Conservation (phyloP, 2,113 vertebrate species). For the Rhea americana region DNA sequence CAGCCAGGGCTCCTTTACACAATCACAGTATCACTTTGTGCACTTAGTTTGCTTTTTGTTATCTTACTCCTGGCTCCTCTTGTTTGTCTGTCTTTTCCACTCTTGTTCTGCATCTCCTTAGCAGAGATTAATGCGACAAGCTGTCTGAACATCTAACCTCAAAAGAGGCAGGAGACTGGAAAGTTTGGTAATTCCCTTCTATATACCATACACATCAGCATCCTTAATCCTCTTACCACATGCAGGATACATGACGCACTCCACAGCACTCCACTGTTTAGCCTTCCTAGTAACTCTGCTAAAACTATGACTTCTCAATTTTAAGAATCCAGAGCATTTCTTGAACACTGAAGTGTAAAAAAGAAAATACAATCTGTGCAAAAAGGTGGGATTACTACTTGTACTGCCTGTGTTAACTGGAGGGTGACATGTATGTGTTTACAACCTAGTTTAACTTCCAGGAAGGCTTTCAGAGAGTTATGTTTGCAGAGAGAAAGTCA, state of each 20-base stretch:
- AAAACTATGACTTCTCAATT: background rate
- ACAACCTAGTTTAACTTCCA: background rate
- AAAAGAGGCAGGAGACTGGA: background rate
- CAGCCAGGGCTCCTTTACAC: background rate
- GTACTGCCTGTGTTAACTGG: background rate
- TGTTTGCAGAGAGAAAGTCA: background rate
- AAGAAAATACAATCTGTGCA: background rate
- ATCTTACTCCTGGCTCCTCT: background rate
- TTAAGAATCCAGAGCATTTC: background rate
- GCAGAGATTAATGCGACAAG: background rate
- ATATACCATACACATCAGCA: background rate
- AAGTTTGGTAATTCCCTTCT: background rate
- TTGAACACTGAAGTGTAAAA: background rate
- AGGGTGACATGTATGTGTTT: background rate
- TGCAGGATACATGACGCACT: background rate
- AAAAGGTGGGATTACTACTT: background rate
- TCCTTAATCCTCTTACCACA: conserved; percentile 18
- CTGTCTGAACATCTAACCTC: background rate
- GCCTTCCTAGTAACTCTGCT: background rate
- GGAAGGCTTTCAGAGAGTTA: background rate
- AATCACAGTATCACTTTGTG: background rate
- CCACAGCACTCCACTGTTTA: background rate
- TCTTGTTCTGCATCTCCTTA: background rate
- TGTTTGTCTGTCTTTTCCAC: background rate
- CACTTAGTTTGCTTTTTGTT: background rate